Conservation (phyloP, 2,113 vertebrate species). For the Salminus brasiliensis region DNA sequence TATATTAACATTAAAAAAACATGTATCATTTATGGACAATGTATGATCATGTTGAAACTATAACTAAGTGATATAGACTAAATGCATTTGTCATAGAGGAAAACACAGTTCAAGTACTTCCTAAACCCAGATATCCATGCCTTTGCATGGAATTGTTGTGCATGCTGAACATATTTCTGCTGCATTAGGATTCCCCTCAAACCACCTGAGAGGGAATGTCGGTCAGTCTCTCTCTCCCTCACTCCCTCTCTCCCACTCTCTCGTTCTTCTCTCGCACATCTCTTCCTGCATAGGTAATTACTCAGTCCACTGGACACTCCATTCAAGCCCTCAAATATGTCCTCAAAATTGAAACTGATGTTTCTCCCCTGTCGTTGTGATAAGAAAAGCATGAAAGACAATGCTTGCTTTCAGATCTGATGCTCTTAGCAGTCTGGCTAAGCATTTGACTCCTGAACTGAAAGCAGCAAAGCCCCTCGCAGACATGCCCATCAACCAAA, state of each 20-base stretch:
- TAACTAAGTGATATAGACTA: not conserved
- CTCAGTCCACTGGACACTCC: not conserved
- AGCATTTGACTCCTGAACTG: not conserved
- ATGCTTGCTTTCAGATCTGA: not conserved
- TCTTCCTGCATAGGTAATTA: slow-evolving; percentile 13
- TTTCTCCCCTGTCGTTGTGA: not conserved
- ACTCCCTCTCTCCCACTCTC: not conserved
- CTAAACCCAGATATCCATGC: not conserved
- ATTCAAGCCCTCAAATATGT: slow-evolving; percentile 4
- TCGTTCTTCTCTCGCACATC: not conserved
- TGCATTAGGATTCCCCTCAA: slow-evolving; percentile 13
- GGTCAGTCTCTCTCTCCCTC: not conserved
- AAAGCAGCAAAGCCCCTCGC: not conserved
- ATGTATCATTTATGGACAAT: no score
- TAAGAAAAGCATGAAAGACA: not conserved
- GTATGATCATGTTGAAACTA: not conserved
- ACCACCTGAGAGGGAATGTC: not conserved
- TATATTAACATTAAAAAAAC: no score
- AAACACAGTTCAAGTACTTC: not conserved
- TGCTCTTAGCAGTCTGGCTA: not conserved
- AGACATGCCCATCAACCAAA: not conserved
- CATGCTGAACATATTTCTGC: not conserved
- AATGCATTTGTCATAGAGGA: not conserved
- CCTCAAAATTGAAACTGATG: not conserved
- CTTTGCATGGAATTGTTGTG: not conserved